Evolutionary conservation across 1,140 invertebrate species (phyloP).

Genomic region (Drosophila lacertosa): DNA sequence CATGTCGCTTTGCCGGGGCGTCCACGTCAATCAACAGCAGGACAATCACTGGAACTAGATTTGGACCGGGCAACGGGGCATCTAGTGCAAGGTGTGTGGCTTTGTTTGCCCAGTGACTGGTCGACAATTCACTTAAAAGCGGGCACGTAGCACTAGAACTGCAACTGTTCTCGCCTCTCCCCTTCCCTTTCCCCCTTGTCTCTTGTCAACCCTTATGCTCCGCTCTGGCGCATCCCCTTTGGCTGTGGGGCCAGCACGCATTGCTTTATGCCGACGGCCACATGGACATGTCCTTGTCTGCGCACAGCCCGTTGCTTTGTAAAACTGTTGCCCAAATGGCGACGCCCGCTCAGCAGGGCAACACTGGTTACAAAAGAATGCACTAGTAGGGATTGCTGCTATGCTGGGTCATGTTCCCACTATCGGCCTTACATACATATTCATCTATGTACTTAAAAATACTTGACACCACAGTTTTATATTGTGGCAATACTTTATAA

Average conservation of each 20-base stretch:
- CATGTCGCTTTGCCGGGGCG: conserved; percentile 36
- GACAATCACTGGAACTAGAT: conserved; percentile 20
- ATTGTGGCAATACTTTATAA: too few species aligned
- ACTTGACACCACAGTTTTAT: too few species aligned
- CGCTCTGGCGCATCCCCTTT: background rate
- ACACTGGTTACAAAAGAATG: background rate
- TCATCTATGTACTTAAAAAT: conserved; percentile 25
- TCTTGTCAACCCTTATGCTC: background rate
- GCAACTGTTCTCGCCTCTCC: too few species aligned
- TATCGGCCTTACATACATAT: background rate
- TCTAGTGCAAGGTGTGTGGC: conserved; percentile 27
- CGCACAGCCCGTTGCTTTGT: conserved; percentile 44
- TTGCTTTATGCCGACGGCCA: conserved; percentile 25
- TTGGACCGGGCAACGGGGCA: background rate
- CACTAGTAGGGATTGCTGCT: conserved; percentile 8
- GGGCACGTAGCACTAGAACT: conserved; percentile 34
- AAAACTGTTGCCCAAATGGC: conserved; percentile 37
- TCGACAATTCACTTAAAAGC: conserved; percentile 72
- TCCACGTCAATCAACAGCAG: conserved; percentile 40
- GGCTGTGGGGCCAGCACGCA: background rate
- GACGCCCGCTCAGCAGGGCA: background rate
- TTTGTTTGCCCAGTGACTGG: conserved; percentile 58
- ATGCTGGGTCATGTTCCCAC: background rate
- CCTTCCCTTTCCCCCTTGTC: too few species aligned
- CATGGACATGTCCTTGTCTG: conserved; percentile 40